Percentiles rank a stretch among this genome's conserved stretches.
phyloP scores from a whole-genome alignment of 2,888 invertebrate genomes.

The Punctoribates punctum region DNA sequence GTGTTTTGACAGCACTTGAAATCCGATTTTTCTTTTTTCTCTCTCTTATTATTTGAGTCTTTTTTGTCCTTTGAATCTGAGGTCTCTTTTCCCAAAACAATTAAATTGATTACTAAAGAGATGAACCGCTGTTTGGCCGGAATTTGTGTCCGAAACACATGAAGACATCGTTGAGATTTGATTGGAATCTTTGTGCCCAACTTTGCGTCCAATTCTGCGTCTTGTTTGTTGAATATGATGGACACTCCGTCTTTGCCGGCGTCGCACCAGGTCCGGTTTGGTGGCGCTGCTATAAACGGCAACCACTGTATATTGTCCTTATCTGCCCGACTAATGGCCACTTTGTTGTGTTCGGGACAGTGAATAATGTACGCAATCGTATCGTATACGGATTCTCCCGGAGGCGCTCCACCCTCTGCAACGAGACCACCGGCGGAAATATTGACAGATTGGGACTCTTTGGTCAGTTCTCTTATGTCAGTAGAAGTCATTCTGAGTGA shows the following conservation, averaged over 20 bases:
- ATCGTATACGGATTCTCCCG: slow-evolving; percentile 35
- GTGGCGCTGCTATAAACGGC: slow-evolving; percentile 36
- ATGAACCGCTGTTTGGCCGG: slow-evolving; percentile 37
- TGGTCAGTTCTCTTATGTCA: slow-evolving; percentile 9
- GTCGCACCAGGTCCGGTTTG: slow-evolving; percentile 38
- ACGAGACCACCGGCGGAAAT: neutral
- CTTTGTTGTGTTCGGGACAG: slow-evolving; percentile 39
- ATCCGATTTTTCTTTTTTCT: neutral
- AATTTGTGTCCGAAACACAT: slow-evolving; percentile 33
- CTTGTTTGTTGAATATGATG: slow-evolving; percentile 35
- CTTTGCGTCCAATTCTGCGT: slow-evolving; percentile 21
- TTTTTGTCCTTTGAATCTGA: neutral
- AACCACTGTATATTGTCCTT: slow-evolving; percentile 25
- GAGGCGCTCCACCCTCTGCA: slow-evolving; percentile 31
- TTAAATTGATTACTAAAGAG: slow-evolving; percentile 14
- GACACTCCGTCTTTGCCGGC: slow-evolving; percentile 21
- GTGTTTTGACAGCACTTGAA: slow-evolving; percentile 40
- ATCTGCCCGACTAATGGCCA: slow-evolving; percentile 5
- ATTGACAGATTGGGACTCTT: neutral
- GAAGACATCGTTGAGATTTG: slow-evolving; percentile 2
- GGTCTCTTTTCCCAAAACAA: neutral
- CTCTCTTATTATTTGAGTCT: neutral
- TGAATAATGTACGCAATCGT: slow-evolving; percentile 36
- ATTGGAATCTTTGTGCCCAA: slow-evolving; percentile 2
- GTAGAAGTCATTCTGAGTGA: slow-evolving; percentile 10